These are phyloP conservation scores for Gonocerus acuteangulatus DNA, from an alignment of 2,888 invertebrate genomes.

Conservation along the genomic window DNA sequence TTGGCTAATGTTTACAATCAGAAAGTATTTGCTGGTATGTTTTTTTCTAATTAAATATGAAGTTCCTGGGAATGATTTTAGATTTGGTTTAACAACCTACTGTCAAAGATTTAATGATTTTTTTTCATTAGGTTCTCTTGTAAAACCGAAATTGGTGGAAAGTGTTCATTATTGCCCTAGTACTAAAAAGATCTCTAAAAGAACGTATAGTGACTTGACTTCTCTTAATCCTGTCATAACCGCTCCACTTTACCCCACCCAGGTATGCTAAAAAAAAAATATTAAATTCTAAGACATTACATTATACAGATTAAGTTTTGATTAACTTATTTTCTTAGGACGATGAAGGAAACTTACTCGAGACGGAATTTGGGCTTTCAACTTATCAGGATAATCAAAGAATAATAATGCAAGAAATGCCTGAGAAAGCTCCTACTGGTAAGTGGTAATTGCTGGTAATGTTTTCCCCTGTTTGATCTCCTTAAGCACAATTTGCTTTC, in stretches of 20 bases:
- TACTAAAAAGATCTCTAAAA: conserved; percentile 86
- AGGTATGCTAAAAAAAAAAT: conserved; percentile 49
- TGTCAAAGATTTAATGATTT: too few relatives aligned
- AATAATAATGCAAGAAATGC: conserved; percentile 96
- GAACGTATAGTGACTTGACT: conserved; percentile 91
- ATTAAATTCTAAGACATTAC: too few relatives aligned
- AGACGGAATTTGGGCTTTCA: conserved; percentile 94
- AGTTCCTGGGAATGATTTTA: too few relatives aligned
- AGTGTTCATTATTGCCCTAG: conserved; percentile 94
- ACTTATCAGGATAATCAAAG: conserved; percentile 97
- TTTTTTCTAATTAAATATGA: too few relatives aligned
- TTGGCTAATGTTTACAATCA: too few relatives aligned
- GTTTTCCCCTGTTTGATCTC: too few relatives aligned
- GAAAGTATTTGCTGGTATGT: too few relatives aligned
- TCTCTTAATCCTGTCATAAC: conserved; percentile 89
- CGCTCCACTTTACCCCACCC: conserved; percentile 81
- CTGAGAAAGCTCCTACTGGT: conserved; percentile 91
- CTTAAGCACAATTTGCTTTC: too few relatives aligned
- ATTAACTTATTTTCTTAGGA: conserved; percentile 52
- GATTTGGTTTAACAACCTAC: too few relatives aligned
- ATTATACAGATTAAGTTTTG: background rate
- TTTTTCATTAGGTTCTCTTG: conserved; percentile 80
- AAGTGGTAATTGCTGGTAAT: too few relatives aligned
- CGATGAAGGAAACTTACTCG: conserved; percentile 92
- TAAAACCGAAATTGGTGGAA: conserved; percentile 89